phyloP scores from a whole-genome alignment of 2,888 invertebrate species.

The Drosophila nigritarsus region DNA sequence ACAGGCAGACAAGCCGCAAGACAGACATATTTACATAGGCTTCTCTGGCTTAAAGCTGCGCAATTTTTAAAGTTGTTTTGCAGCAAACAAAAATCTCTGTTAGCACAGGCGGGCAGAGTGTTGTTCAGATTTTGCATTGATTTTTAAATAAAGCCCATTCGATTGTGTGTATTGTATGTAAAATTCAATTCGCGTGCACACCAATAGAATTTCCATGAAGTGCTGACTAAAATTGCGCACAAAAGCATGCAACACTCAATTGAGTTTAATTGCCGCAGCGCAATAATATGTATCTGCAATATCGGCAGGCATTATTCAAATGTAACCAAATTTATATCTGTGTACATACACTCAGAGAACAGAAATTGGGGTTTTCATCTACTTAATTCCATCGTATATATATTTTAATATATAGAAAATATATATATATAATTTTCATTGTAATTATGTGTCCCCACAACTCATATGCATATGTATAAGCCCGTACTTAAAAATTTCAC shows the following conservation, averaged over 20 bases:
- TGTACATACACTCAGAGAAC: background rate
- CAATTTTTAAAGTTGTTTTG: conserved; percentile 35
- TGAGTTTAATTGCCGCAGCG: conserved; percentile 64
- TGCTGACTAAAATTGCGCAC: conserved; percentile 30
- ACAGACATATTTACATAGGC: conserved; percentile 1
- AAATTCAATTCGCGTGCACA: conserved; percentile 42
- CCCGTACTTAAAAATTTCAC: background rate
- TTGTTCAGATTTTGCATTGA: conserved; percentile 6
- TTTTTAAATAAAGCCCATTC: conserved; percentile 48
- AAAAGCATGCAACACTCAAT: conserved; percentile 72
- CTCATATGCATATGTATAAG: background rate
- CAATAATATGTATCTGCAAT: conserved; percentile 38
- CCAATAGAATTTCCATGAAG: conserved; percentile 18
- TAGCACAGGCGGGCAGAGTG: background rate
- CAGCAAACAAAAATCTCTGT: background rate
- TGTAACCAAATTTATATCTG: background rate
- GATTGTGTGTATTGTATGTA: conserved; percentile 35
- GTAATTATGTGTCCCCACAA: background rate
- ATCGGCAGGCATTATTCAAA: conserved; percentile 42
- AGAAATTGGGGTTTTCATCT: background rate
- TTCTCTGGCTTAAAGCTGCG: conserved; percentile 10
- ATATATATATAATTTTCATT: background rate
- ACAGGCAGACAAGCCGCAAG: background rate
- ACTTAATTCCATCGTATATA: background rate
- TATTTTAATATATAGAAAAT: background rate